These are phyloP conservation scores for Tachypleus tridentatus DNA, from an alignment of 1,140 invertebrate genomes.

Conservation along the genomic window DNA sequence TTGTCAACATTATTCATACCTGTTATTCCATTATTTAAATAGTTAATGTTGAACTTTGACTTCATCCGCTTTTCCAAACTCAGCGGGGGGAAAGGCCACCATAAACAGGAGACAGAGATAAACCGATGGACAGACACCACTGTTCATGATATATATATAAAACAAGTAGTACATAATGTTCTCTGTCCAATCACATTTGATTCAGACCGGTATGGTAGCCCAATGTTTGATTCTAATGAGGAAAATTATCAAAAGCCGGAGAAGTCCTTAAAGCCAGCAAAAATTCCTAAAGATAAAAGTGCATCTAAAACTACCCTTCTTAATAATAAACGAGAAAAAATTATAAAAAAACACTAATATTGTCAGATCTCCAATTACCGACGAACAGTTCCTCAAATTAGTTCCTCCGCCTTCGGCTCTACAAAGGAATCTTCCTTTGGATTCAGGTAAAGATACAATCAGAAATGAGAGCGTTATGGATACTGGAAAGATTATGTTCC, in stretches of 20 bases:
- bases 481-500: neutral
- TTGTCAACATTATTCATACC: too few relatives aligned
- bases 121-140: too few relatives aligned
- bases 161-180: too few relatives aligned
- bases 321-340: neutral
- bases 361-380: conserved; percentile 1
- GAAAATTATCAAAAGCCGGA: conserved; percentile 26
- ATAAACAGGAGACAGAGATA: too few relatives aligned
- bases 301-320: conserved; percentile 10
- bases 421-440: neutral
- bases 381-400: neutral
- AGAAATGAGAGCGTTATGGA: neutral
- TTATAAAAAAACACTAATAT: neutral
- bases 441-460: neutral
- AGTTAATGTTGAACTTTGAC: too few relatives aligned
- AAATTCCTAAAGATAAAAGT: conserved; percentile 28
- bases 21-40: too few relatives aligned
- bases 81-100: too few relatives aligned
- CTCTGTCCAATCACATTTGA: too few relatives aligned
- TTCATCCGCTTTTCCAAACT: too few relatives aligned
- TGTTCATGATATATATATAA: too few relatives aligned
- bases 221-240: conserved; percentile 90
- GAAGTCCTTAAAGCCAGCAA: neutral
- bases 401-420: neutral
- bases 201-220: conserved; percentile 82